A percentile compares a stretch with the other conserved stretches of the same genome.
Conservation (phyloP, 37 sponge, comb jelly and placozoan genomes). For the Cliona cf. orientalis region DNA sequence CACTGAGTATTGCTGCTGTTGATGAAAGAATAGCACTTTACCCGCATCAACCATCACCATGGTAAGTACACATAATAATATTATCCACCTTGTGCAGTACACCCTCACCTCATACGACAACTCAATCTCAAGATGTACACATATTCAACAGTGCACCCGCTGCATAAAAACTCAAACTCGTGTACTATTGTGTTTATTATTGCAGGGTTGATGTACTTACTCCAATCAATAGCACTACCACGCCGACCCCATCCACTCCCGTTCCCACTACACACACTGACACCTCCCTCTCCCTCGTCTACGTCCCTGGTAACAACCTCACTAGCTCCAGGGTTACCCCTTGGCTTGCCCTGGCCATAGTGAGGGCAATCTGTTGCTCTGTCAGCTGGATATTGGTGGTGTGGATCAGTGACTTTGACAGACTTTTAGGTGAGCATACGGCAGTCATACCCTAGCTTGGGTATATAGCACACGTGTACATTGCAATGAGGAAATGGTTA, state of each 20-base stretch:
- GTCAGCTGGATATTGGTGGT: conserved; percentile 45
- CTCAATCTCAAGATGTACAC: too few species aligned
- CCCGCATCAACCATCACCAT: conserved; percentile 37
- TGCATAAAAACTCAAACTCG: too few species aligned
- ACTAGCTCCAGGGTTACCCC: conserved; percentile 8
- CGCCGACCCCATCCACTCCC: neutral
- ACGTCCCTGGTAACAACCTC: neutral
- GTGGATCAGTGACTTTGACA: conserved; percentile 41
- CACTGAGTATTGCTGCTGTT: conserved; percentile 39
- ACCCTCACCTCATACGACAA: too few species aligned
- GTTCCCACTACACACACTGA: conserved; percentile 28
- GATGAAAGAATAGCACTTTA: conserved; percentile 64
- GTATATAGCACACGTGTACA: too few species aligned
- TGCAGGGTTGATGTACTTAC: conserved; percentile 39
- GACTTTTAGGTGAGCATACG: conserved; percentile 59
- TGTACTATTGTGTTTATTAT: too few species aligned
- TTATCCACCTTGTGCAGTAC: too few species aligned
- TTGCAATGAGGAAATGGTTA: neutral
- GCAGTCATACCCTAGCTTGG: too few species aligned
- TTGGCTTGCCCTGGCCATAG: conserved; percentile 44
- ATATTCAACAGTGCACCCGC: too few species aligned
- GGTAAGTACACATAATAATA: conserved; percentile 36
- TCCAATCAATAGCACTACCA: conserved; percentile 33
- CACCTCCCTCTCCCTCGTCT: neutral
- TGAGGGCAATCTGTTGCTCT: conserved; percentile 53